phyloP scores from a whole-genome alignment of 2,797 vertebrate species.

The Crax fasciolata region DNA sequence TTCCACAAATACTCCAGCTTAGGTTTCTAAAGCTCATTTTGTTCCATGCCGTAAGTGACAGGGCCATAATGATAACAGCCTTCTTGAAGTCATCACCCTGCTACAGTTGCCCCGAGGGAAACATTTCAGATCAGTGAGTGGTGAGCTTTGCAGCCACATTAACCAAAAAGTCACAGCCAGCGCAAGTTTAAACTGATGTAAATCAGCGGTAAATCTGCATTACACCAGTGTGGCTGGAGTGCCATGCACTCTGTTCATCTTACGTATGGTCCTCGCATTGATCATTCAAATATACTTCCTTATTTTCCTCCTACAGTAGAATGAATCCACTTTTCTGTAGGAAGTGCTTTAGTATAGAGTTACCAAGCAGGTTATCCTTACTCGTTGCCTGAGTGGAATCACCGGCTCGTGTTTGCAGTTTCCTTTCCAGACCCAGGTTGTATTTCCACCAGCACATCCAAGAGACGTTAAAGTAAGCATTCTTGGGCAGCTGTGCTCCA shows the following conservation, averaged over 20 bases:
- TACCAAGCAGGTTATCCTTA: neutral
- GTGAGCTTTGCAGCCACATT: neutral
- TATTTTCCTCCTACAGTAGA: neutral
- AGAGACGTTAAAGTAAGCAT: neutral
- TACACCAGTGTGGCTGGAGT: neutral
- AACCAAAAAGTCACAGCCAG: constrained; percentile 23
- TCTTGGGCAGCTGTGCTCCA: neutral
- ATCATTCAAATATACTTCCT: neutral
- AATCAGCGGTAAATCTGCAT: constrained; percentile 10
- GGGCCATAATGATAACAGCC: constrained; percentile 1
- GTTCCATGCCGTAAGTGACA: constrained; percentile 11
- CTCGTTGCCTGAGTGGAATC: neutral
- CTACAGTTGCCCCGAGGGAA: constrained; percentile 14
- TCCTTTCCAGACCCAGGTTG: neutral
- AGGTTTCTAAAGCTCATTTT: constrained; percentile 25
- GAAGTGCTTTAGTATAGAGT: neutral
- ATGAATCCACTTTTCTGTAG: neutral
- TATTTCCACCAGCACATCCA: neutral
- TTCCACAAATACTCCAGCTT: constrained; percentile 13
- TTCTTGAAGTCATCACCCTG: constrained; percentile 41
- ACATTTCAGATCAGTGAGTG: neutral
- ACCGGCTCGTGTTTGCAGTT: neutral
- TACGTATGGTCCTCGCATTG: neutral
- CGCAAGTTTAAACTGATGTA: constrained; percentile 26
- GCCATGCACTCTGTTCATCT: neutral